Base-by-base conservation (phyloP, 2,113 vertebrate genomes). In the Datnioides undecimradiatus region DNA sequence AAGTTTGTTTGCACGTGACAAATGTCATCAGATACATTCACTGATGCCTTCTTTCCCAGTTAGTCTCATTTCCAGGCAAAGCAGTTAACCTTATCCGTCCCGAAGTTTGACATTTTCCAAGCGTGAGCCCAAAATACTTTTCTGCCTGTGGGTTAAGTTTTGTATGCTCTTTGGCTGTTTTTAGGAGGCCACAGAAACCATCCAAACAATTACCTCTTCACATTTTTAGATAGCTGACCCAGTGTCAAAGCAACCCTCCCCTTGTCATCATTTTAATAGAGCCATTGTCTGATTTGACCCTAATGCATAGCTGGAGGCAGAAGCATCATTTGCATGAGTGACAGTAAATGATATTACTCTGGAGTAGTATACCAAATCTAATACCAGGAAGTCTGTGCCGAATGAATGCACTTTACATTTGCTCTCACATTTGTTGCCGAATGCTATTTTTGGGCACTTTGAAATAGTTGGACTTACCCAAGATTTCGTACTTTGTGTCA, bases 321-420 rank as follows among this genome's bases (percentile, higher is more conserved):
- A 63, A 68, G 40, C 49, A 58, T 73, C 3, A 83, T 90, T 92
- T 87, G 64, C 36, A 54, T 85, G 76, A 89, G 6, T 85, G 19
- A 83, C 73, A 74, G 49, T 85, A 40, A 75, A 75, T 74, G 1
- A 60, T 46, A 82, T 87, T 71, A 57, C 29, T 16, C 33, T 31
- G 29, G 75, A 89, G 40, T 23, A 62, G 64, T 59, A 19, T 9
- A 41, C 63, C 34, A 25, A 7, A 29, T 67, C 45, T 34, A 14
- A 31, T n/a, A 76, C 57, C 54, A 77, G 52, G 45, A 80, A 48
- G 57, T 40, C 60, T 78, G 33, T 34, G 21, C 29, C 49, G 16
- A 33, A 62, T 19, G 9, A 49, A 49, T 1, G 1, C 54, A 49
- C 12, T 62, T 64, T 59, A 25, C 27, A 51, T 25, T 33, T 0